Conservation (phyloP, 2,888 invertebrate genomes). For the Dromius quadrimaculatus region DNA sequence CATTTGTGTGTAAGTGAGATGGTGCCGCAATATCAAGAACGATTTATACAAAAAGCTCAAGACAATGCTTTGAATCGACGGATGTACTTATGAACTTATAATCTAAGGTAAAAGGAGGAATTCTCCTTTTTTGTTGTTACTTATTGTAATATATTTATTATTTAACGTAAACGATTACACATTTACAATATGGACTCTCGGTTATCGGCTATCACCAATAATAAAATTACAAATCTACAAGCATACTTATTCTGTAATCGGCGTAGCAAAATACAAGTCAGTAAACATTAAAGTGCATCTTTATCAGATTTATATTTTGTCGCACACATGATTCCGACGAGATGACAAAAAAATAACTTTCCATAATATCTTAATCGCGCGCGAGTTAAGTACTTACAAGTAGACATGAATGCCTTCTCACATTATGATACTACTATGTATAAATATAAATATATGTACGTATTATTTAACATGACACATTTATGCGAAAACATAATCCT, state of each 20-base stretch:
- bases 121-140: slow-evolving; percentile 34
- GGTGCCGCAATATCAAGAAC: slow-evolving; percentile 49
- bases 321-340: slow-evolving; percentile 35
- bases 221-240: slow-evolving; percentile 49
- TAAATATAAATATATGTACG: slow-evolving; percentile 50
- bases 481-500: slow-evolving; percentile 47
- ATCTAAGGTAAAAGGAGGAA: slow-evolving; percentile 42
- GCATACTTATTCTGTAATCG: slow-evolving; percentile 51
- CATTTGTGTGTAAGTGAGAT: slow-evolving; percentile 37
- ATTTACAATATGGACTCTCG: slow-evolving; percentile 51
- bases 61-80: slow-evolving; percentile 50
- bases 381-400: slow-evolving; percentile 45
- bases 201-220: slow-evolving; percentile 49
- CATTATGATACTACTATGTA: slow-evolving; percentile 36
- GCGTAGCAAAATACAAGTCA: slow-evolving; percentile 52
- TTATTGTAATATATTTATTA: slow-evolving; percentile 44
- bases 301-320: slow-evolving; percentile 31
- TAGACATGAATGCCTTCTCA: background rate
- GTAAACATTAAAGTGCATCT: slow-evolving; percentile 49
- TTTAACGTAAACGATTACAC: slow-evolving; percentile 47
- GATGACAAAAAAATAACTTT: slow-evolving; percentile 46
- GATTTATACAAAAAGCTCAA: slow-evolving; percentile 49
- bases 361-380: slow-evolving; percentile 44
- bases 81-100: slow-evolving; percentile 47
- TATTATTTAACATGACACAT: slow-evolving; percentile 46